Conservation (phyloP, 2,888 invertebrate genomes). For the Caenorhabditis macrosperma region DNA sequence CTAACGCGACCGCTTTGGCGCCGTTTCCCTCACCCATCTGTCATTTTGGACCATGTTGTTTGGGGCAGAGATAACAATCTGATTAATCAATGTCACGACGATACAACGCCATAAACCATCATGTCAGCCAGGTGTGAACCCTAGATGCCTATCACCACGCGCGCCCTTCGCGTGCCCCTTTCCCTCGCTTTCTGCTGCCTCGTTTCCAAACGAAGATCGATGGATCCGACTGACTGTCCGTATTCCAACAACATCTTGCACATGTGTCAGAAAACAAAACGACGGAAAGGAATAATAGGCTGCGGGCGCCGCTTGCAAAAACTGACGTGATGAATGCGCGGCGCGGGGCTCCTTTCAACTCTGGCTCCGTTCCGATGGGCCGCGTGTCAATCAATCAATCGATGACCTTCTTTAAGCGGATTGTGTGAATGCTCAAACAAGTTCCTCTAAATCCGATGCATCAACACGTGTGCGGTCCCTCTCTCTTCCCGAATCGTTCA, state of each 20-base stretch:
- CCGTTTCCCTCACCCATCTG: constrained; percentile 22
- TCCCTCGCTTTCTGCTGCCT: neutral
- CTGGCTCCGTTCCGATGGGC: neutral
- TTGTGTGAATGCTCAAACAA: constrained; percentile 2
- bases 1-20: constrained; percentile 44
- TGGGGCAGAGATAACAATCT: constrained; percentile 20
- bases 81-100: constrained; percentile 4
- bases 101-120: constrained; percentile 18
- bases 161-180: neutral
- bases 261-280: constrained; percentile 35
- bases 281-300: constrained; percentile 17
- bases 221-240: neutral
- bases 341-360: constrained; percentile 21
- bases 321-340: constrained; percentile 40
- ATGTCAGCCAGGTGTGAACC: constrained; percentile 35
- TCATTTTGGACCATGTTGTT: constrained; percentile 12
- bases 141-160: constrained; percentile 25
- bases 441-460: constrained; percentile 4
- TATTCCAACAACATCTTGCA: constrained; percentile 53
- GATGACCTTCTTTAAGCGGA: constrained; percentile 1
- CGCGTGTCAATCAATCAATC: constrained; percentile 22
- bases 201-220: constrained; percentile 31
- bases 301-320: constrained; percentile 19
- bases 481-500: neutral
- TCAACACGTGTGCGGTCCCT: neutral